Percentiles rank a stretch among this genome's conserved stretches.
Evolutionary conservation across 1,140 invertebrate genomes (phyloP).

Genomic region (Bombyx mori): ASM3026992v2 NC_085128.1:11997001-11997500

Average conservation of each 20-base stretch:
- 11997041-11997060: too few species aligned
- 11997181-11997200: too few species aligned
- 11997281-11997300: conserved; percentile 38
- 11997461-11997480: conserved; percentile 22
- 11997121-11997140: too few species aligned
- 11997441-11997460: conserved; percentile 21
- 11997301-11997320: conserved; percentile 42
- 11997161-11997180: too few species aligned
- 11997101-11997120: too few species aligned
- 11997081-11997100: too few species aligned
- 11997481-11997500: conserved; percentile 27
- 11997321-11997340: conserved; percentile 24
- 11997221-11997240: conserved; percentile 19
- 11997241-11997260: conserved; percentile 43
- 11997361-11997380: conserved; percentile 41
- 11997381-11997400: conserved; percentile 46
- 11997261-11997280: conserved; percentile 36
- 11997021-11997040: too few species aligned
- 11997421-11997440: conserved; percentile 23
- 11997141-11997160: too few species aligned
- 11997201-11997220: too few species aligned
- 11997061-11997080: too few species aligned
- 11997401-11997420: conserved; percentile 19
- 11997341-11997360: conserved; percentile 47
- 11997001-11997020: too few species aligned